Base-by-base conservation (phyloP, 2,888 invertebrate species). In the Erpobdella octoculata region DNA sequence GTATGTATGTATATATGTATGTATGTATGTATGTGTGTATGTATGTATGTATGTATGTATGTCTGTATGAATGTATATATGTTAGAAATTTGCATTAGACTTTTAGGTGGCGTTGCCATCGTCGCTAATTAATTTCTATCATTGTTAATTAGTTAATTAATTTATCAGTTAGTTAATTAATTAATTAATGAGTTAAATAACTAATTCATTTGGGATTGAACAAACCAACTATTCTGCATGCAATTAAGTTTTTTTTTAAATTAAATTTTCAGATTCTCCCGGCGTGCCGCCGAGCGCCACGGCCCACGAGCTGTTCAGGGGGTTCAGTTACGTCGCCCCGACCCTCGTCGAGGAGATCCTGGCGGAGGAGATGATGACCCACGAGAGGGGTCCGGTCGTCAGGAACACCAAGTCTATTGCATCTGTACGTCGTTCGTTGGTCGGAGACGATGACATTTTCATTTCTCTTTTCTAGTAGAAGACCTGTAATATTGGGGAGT, bases 271-370 rank as follows among this genome's bases (percentile, higher is more conserved):
- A 85, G 97, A 98, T 85, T 97, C 97, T 0, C 97, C 97, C 0
- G 97, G 96, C 33, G 90, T 96, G 33, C 97, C 97, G 53, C 93
- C 96, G 37, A 96, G 96, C 79, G 97, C 97, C 67, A 95, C 92
- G 80, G 96, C 96, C 62, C 96, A 97, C 81, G 97, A 98, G 85
- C 86, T 98, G 74, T 98, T 98, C 85, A 88, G 93, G 83, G 94
- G 95, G 28, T 98, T 98, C 83, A 96, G 95, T 85, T 98, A 97
- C 84, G 90, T 98, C 73, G 96, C 97, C 0, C 95, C 96, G 0
- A 89, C 91, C 81, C 86, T 97, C 73, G 86, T 94, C 35, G 89
- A 89, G 73, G 90, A 89, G 35, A 65, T 71, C 37, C n/a, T 61
- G 37, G 67, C 46, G n/a, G 68, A 38, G 4, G 36, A 71, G 37